phyloP scores from a whole-genome alignment of 92 coral and sea anemone species.

The Hydrozoanthus gracilis region DNA sequence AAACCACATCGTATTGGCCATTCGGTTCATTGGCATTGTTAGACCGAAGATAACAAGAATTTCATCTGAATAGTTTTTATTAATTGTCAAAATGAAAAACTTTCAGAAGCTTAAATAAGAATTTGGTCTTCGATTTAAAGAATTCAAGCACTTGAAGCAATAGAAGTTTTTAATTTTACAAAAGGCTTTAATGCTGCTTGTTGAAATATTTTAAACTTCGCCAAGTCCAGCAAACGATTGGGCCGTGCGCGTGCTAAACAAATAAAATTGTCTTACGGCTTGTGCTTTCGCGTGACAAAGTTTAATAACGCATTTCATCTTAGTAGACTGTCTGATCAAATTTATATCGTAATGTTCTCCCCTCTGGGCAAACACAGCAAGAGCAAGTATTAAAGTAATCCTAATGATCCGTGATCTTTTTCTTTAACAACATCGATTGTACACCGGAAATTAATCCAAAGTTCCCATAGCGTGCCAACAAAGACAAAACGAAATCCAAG shows the following conservation, averaged over 20 bases:
- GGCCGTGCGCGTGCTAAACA: too few species aligned
- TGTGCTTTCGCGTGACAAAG: conserved; percentile 26
- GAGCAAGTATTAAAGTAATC: neutral
- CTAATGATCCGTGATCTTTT: neutral
- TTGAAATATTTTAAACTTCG: neutral
- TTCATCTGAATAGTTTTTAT: neutral
- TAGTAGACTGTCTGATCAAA: neutral
- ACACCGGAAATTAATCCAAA: conserved; percentile 44
- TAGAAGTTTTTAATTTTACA: neutral
- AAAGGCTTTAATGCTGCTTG: neutral
- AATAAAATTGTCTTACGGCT: neutral
- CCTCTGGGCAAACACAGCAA: conserved; percentile 1
- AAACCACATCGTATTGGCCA: conserved; percentile 16
- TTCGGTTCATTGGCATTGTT: neutral
- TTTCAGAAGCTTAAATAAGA: neutral
- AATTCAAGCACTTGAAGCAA: neutral
- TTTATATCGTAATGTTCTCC: neutral
- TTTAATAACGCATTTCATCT: neutral
- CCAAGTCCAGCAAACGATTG: neutral
- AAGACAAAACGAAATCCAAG: neutral
- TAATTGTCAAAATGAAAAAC: neutral
- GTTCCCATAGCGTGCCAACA: conserved; percentile 2
- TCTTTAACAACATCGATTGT: conserved; percentile 5
- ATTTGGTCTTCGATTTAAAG: neutral
- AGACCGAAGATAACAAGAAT: neutral